Evolutionary conservation across 2,797 vertebrate genomes (phyloP), one percentile per base, ranked within the genome.

Genomic region (Urosaurus nigricauda): DNA sequence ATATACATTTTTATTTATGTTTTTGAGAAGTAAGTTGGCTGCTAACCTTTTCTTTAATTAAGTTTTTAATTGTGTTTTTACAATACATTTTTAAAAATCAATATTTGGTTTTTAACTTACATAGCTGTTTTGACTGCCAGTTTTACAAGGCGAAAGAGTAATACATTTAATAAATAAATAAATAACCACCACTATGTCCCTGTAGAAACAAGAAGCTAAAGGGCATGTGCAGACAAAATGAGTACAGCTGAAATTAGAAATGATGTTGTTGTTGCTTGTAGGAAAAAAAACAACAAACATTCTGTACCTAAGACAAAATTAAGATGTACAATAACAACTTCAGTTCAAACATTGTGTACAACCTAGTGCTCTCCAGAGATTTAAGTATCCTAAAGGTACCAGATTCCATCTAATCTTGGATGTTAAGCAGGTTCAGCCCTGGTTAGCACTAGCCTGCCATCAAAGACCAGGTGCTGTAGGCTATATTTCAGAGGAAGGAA

Each of bases 201-300:
- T 85, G 75, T 9, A 0, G 53, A 80, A 56, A 51, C 70, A 24
- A 77, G 74, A 4, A 13, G 56, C 43, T 83, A 88, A 65, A 63
- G 29, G 14, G 24, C 58, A 40, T 32, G 17, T 43, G 47, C 0
- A 90, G 79, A 6, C 29, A 86, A 11, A 2, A 47, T 3, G 5
- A n/a, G 12, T 35, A 35, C 0, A 79, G 21, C 21, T 86, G 51
- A 90, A 87, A 83, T 4, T 24, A 47, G 73, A 92, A 88, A 84
- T 79, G 26, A 43, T 65, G 78, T 13, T 51, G 47, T 32, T 71
- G 29, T 65, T 79, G n/a, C 13, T n/a, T 29, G 53, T 0, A 0
- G 3, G 1, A 90, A 8, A 0, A 8, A 0, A 88, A 80, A 26
- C 83, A 90, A 86, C 74, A 0, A 0, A 1, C 0, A 0, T 0